Conservation (phyloP, 2,113 vertebrate species). For the Lagopus muta region DNA sequence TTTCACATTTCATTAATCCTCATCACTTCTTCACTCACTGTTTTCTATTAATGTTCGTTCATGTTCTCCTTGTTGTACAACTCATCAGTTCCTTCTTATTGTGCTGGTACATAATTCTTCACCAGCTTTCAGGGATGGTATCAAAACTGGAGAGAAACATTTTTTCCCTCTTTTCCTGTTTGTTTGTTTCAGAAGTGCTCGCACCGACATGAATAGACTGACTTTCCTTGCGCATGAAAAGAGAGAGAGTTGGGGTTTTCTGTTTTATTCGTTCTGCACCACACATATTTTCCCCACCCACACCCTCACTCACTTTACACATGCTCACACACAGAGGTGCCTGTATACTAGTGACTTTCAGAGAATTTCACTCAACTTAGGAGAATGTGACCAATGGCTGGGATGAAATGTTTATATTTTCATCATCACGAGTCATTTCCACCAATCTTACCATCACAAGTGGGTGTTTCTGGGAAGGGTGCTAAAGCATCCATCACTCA, state of each 20-base stretch:
- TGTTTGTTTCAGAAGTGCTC: slow-evolving; percentile 35
- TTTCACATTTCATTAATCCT: not conserved
- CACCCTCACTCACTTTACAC: slow-evolving; percentile 29
- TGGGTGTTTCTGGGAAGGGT: slow-evolving; percentile 64
- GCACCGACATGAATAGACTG: slow-evolving; percentile 38
- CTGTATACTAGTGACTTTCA: slow-evolving; percentile 28
- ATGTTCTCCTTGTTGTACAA: not conserved
- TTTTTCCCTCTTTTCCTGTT: slow-evolving; percentile 12
- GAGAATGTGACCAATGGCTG: slow-evolving; percentile 47
- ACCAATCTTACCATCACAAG: slow-evolving; percentile 18
- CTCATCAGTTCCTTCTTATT: not conserved
- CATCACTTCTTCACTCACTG: not conserved
- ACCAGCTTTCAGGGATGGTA: not conserved
- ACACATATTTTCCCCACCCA: slow-evolving; percentile 68
- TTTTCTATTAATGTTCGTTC: slow-evolving; percentile 34
- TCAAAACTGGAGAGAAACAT: not conserved
- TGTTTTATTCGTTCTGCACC: slow-evolving; percentile 51
- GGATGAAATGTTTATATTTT: slow-evolving; percentile 58
- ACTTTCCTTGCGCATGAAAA: slow-evolving; percentile 1
- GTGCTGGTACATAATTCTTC: not conserved
- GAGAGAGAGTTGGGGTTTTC: slow-evolving; percentile 56
- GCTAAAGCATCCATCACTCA: slow-evolving; percentile 19
- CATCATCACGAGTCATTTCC: slow-evolving; percentile 46
- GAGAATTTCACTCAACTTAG: slow-evolving; percentile 56
- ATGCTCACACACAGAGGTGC: slow-evolving; percentile 6